phyloP scores from a whole-genome alignment of 2,888 invertebrate species.

The Calliscelio sp. region DNA sequence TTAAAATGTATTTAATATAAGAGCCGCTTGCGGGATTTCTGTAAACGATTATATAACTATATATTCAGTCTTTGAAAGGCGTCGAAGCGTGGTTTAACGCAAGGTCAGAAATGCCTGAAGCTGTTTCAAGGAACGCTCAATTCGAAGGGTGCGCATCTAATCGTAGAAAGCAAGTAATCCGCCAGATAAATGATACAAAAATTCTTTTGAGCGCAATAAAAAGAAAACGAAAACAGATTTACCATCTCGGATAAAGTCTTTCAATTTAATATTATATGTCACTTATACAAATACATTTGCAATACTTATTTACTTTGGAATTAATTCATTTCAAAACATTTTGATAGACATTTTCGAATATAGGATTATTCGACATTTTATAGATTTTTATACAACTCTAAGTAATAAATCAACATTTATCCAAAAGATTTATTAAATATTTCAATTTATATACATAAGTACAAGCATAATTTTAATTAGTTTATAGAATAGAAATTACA shows the following conservation, averaged over 20 bases:
- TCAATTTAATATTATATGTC: conserved; percentile 33
- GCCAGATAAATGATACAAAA: conserved; percentile 61
- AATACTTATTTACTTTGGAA: conserved; percentile 5
- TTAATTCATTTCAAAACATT: background rate
- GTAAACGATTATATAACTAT: conserved; percentile 65
- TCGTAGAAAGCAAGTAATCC: conserved; percentile 65
- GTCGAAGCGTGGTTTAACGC: conserved; percentile 80
- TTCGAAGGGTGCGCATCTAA: conserved; percentile 80
- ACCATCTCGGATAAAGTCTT: background rate
- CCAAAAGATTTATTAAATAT: no score
- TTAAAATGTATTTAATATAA: conserved; percentile 40
- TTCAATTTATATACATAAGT: no score
- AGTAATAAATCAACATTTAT: no score
- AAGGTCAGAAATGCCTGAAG: conserved; percentile 80
- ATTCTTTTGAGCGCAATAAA: conserved; percentile 73
- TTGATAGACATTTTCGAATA: no score
- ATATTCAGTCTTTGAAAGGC: conserved; percentile 79
- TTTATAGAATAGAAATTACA: no score
- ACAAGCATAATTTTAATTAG: no score
- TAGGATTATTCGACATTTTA: no score
- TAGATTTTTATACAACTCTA: no score
- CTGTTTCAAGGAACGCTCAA: conserved; percentile 80
- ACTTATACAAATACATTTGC: conserved; percentile 3
- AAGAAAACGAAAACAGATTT: conserved; percentile 57
- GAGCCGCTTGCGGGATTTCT: conserved; percentile 38